These are phyloP conservation scores for Trachelus stipa DNA, from an alignment of 2,888 invertebrate genomes.

Conservation along the genomic window DNA sequence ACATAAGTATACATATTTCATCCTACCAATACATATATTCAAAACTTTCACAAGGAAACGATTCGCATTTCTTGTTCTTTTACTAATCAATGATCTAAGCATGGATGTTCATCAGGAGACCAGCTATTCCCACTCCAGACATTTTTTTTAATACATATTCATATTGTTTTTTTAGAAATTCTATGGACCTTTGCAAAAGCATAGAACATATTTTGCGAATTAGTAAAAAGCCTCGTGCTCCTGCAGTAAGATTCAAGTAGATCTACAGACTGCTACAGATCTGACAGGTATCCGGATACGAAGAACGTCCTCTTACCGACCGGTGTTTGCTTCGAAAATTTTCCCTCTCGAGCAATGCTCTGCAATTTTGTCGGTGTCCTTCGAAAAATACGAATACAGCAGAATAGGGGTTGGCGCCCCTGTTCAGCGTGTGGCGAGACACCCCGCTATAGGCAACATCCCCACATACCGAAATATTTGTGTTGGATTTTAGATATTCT, in stretches of 20 bases:
- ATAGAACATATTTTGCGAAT: background rate
- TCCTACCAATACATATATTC: background rate
- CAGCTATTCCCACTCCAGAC: background rate
- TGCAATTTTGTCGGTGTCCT: background rate
- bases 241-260: background rate
- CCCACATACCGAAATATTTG: background rate
- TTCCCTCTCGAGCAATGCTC: background rate
- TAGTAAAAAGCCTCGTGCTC: background rate
- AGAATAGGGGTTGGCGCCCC: conserved; percentile 40
- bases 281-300: background rate
- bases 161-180: background rate
- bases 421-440: conserved; percentile 24
- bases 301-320: background rate
- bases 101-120: background rate
- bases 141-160: background rate
- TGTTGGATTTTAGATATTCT: background rate
- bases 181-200: background rate
- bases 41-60: background rate
- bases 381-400: background rate
- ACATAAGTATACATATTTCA: background rate
- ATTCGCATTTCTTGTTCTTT: background rate
- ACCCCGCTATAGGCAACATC: background rate
- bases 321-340: background rate
- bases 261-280: background rate
- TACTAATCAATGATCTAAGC: too few relatives aligned